Evolutionary conservation across 2,797 vertebrate species (phyloP).

Genomic region (Pantherophis vulpinus): DNA sequence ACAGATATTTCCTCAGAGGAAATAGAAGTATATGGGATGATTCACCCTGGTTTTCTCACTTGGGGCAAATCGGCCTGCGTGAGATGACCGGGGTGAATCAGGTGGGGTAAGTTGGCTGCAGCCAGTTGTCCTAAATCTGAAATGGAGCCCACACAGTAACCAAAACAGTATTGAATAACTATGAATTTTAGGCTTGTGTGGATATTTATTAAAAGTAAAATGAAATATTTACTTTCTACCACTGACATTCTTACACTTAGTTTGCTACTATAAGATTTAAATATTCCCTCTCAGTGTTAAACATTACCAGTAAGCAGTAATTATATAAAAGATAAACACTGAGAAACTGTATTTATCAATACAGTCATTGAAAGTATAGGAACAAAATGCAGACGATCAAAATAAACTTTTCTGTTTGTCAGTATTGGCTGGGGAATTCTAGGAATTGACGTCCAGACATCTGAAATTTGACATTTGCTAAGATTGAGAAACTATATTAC

Average conservation of each 20-base stretch:
- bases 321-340: constrained; percentile 71
- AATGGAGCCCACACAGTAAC: not conserved
- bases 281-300: constrained; percentile 56
- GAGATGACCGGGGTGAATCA: not conserved
- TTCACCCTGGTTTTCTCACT: not conserved
- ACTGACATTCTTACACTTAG: not conserved
- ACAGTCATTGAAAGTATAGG: constrained; percentile 60
- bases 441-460: not conserved
- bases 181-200: not conserved
- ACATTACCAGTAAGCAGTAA: constrained; percentile 53
- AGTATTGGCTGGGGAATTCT: not conserved
- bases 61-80: not conserved
- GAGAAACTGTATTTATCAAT: constrained; percentile 61
- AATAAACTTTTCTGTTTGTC: not conserved
- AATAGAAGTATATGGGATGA: not conserved
- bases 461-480: not conserved
- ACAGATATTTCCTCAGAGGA: not conserved
- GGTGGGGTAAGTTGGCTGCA: not conserved
- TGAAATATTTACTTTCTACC: constrained; percentile 39
- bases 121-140: not conserved
- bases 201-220: constrained; percentile 46
- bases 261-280: constrained; percentile 56
- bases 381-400: not conserved
- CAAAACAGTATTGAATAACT: not conserved
- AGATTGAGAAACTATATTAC: not conserved